These are phyloP conservation scores for Macquaria ambigua DNA, from an alignment of 2,113 vertebrate species.

Conservation along the genomic window DNA sequence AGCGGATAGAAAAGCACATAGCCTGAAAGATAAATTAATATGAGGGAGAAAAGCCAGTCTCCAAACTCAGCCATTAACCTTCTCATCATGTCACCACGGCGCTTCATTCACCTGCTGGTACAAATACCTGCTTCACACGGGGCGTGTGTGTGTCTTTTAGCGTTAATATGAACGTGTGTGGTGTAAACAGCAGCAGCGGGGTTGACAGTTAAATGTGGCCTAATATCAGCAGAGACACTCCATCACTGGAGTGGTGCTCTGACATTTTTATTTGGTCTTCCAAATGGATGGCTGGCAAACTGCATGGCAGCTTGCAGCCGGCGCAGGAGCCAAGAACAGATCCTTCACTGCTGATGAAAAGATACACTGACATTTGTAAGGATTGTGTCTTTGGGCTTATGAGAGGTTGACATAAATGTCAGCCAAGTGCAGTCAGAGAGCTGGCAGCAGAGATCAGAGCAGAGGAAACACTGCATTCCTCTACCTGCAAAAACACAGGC, in stretches of 20 bases:
- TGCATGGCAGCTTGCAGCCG: slow-evolving; percentile 3
- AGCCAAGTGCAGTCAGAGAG: slow-evolving; percentile 41
- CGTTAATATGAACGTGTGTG: background rate
- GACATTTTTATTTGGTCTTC: slow-evolving; percentile 63
- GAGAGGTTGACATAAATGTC: slow-evolving; percentile 58
- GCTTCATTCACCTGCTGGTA: slow-evolving; percentile 4
- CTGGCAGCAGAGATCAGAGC: slow-evolving; percentile 29
- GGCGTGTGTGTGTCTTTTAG: background rate
- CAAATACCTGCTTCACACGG: background rate
- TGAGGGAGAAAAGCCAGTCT: slow-evolving; percentile 38
- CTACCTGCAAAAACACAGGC: background rate
- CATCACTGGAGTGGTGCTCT: slow-evolving; percentile 51
- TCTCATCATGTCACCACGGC: slow-evolving; percentile 33
- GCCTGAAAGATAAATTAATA: slow-evolving; percentile 52
- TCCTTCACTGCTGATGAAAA: slow-evolving; percentile 50
- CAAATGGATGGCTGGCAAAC: slow-evolving; percentile 60
- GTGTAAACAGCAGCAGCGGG: slow-evolving; percentile 13
- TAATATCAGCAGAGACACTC: slow-evolving; percentile 49
- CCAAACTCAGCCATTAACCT: slow-evolving; percentile 39
- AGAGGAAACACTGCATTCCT: background rate
- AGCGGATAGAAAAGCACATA: slow-evolving; percentile 32
- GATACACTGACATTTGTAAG: slow-evolving; percentile 59
- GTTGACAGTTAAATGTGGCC: slow-evolving; percentile 33
- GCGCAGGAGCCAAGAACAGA: slow-evolving; percentile 33
- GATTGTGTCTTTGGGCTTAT: slow-evolving; percentile 51